A percentile compares a stretch with the other conserved stretches of the same genome.
phyloP scores from a whole-genome alignment of 2,888 invertebrate species.

The Lottia scabra region DNA sequence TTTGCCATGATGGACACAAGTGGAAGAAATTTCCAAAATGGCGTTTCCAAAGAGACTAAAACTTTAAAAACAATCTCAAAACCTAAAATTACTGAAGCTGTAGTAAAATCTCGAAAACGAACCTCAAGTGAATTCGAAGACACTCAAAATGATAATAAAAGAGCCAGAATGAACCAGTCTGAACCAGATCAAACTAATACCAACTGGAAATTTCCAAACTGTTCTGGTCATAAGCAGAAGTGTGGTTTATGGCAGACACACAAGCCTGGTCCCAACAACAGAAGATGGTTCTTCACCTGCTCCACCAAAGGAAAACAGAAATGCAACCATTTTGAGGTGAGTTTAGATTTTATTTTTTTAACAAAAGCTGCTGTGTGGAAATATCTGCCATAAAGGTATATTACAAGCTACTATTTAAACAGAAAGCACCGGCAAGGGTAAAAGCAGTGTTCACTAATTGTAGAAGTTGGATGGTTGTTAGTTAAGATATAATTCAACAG shows the following conservation, averaged over 20 bases:
- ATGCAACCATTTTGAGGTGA: constrained; percentile 53
- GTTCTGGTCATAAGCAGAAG: constrained; percentile 43
- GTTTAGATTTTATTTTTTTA: not conserved
- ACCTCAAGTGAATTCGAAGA: not conserved
- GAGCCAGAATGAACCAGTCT: not conserved
- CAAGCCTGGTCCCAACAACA: constrained; percentile 46
- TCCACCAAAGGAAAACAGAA: constrained; percentile 30
- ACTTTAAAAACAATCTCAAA: too few relatives aligned
- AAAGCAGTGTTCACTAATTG: too few relatives aligned
- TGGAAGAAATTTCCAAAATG: too few relatives aligned
- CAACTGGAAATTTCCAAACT: constrained; percentile 40
- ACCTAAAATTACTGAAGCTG: too few relatives aligned
- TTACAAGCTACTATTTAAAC: too few relatives aligned
- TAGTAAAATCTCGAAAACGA: not conserved
- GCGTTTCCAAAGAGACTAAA: too few relatives aligned
- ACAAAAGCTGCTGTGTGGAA: not conserved
- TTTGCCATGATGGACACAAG: too few relatives aligned
- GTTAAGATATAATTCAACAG: too few relatives aligned
- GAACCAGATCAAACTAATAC: not conserved
- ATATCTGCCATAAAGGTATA: too few relatives aligned
- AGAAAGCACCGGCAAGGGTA: too few relatives aligned
- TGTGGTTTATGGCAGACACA: constrained; percentile 46
- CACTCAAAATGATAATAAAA: constrained; percentile 3
- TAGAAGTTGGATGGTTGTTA: too few relatives aligned
- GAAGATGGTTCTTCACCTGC: constrained; percentile 54